Evolutionary conservation across 2,113 vertebrate genomes (phyloP).

Genomic region (Lasiurus borealis): DNA sequence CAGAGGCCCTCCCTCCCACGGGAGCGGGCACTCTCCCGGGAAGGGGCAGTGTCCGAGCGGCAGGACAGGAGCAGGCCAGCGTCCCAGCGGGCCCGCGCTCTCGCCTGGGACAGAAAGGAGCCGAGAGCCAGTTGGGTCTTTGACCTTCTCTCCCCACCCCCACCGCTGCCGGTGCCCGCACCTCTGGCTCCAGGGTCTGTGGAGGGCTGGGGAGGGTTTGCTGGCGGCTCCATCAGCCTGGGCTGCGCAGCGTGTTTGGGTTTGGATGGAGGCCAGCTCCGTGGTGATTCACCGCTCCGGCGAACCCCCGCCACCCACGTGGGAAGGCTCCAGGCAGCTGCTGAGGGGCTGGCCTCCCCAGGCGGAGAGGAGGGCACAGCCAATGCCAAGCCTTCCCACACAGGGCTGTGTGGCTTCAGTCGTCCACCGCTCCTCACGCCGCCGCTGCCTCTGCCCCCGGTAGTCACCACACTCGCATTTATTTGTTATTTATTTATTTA

Average conservation of each 20-base stretch:
- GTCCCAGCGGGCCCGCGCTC: too few species aligned
- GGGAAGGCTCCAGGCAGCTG: neutral
- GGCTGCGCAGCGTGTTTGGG: neutral
- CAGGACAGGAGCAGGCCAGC: neutral
- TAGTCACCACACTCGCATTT: neutral
- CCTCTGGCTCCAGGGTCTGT: fast-evolving
- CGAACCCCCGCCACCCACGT: neutral
- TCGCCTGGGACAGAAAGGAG: neutral
- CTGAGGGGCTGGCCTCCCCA: fast-evolving
- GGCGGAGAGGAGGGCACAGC: fast-evolving
- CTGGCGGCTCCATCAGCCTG: too few species aligned
- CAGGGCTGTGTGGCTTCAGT: too few species aligned
- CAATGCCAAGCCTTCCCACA: neutral
- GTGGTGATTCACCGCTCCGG: too few species aligned
- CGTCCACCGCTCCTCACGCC: fast-evolving
- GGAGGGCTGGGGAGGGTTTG: conserved; percentile 21
- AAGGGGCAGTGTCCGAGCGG: neutral
- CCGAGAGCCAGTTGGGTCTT: fast-evolving
- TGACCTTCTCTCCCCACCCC: neutral
- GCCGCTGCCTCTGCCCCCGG: fast-evolving
- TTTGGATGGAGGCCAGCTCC: conserved; percentile 43
- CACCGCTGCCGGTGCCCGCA: fast-evolving
- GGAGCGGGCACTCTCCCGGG: neutral
- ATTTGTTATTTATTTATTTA: neutral
- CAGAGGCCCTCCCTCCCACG: neutral